These are phyloP conservation scores for Erebia ligea DNA, from an alignment of 2,888 invertebrate genomes.

Conservation along the genomic window DNA sequence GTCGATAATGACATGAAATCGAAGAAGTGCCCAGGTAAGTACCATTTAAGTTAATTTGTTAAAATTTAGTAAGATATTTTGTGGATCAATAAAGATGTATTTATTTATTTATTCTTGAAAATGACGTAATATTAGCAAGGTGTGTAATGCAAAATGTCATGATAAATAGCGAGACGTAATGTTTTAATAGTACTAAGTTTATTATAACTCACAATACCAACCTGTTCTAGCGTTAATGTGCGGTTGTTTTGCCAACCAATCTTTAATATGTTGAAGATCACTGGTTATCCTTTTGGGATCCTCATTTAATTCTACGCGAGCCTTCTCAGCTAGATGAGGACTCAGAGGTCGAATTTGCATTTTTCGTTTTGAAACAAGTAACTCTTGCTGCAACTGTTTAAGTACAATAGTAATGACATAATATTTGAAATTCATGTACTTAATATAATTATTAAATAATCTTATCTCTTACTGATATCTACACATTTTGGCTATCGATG, in stretches of 20 bases:
- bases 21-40: too few relatives aligned
- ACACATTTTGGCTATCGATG: not conserved
- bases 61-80: too few relatives aligned
- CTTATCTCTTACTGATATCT: not conserved
- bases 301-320: constrained; percentile 75
- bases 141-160: too few relatives aligned
- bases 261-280: constrained; percentile 71
- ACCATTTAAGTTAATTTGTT: too few relatives aligned
- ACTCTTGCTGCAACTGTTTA: not conserved
- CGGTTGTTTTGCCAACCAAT: constrained; percentile 79
- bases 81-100: too few relatives aligned
- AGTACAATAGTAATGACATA: not conserved
- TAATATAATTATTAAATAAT: not conserved
- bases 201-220: constrained; percentile 26
- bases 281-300: constrained; percentile 64
- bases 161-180: too few relatives aligned
- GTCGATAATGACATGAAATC: too few relatives aligned
- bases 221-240: constrained; percentile 71
- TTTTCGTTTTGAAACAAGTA: not conserved
- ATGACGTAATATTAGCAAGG: too few relatives aligned
- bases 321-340: constrained; percentile 55
- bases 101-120: too few relatives aligned
- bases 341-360: constrained; percentile 34
- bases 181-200: too few relatives aligned
- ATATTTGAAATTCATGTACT: not conserved